Conservation (phyloP, 2,113 vertebrate genomes). For the Chiloscyllium plagiosum region DNA sequence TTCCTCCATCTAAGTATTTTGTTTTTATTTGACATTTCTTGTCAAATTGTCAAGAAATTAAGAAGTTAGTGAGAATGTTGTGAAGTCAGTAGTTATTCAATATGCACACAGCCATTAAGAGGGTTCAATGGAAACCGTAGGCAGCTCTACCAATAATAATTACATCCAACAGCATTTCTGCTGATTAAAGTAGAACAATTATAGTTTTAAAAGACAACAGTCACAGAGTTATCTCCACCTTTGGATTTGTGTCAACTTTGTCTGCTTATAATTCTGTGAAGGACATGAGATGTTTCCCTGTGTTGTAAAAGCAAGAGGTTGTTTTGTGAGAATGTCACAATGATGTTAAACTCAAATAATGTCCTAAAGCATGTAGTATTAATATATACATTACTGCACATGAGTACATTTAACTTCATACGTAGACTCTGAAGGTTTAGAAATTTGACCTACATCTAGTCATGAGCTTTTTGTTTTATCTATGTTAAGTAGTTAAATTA, state of each 20-base stretch:
- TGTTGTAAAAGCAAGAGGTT: neutral
- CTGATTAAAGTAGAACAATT: neutral
- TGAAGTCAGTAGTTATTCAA: neutral
- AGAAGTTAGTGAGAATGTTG: neutral
- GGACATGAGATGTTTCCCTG: neutral
- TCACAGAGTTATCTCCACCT: neutral
- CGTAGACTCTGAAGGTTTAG: neutral
- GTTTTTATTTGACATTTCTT: no score
- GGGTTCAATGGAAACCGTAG: neutral
- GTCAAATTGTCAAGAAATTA: neutral
- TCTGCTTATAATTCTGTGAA: neutral
- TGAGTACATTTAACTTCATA: neutral
- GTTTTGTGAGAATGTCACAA: neutral
- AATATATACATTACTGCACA: neutral
- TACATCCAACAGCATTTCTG: neutral
- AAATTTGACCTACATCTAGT: neutral
- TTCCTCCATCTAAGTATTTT: no score
- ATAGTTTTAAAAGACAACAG: neutral
- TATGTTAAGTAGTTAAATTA: neutral
- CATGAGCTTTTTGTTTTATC: neutral
- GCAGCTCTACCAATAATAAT: neutral
- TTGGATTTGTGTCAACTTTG: neutral
- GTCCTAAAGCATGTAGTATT: neutral
- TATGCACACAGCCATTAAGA: neutral
- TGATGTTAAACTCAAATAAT: neutral